phyloP scores from a whole-genome alignment of 2,797 vertebrate genomes.

The Halcyon smyrnensis region DNA sequence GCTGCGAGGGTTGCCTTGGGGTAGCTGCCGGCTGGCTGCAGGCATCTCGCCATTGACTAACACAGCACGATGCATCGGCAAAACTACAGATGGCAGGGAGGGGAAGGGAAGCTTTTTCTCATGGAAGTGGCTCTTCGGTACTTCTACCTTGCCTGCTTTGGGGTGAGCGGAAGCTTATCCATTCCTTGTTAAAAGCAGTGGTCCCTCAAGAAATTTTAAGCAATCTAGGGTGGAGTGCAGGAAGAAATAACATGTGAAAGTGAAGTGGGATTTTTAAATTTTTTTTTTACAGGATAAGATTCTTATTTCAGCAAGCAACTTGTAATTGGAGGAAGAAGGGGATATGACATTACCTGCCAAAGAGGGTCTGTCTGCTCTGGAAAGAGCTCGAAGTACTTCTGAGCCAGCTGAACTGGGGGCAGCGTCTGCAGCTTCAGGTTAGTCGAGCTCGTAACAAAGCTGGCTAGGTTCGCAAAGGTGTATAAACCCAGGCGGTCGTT shows the following conservation, averaged over 20 bases:
- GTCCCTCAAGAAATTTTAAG: neutral
- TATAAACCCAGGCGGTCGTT: conserved; percentile 96
- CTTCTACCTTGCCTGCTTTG: neutral
- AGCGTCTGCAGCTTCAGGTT: conserved; percentile 90
- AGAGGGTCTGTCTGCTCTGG: conserved; percentile 93
- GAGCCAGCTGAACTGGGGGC: conserved; percentile 89
- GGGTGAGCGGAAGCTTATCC: neutral
- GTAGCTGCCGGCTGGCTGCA: neutral
- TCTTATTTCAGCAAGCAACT: rapidly evolving
- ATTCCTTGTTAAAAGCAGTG: neutral
- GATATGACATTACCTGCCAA: conserved; percentile 88
- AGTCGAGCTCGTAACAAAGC: conserved; percentile 91
- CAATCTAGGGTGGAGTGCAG: neutral
- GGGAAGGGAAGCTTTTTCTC: neutral
- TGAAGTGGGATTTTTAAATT: neutral
- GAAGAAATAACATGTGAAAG: neutral
- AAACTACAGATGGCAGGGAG: neutral
- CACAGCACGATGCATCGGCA: neutral
- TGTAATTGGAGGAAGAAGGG: neutral
- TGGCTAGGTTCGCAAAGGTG: conserved; percentile 93
- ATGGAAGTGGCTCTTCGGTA: neutral
- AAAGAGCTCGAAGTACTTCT: conserved; percentile 94
- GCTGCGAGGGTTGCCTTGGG: neutral
- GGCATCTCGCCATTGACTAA: neutral
- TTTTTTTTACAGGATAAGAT: neutral